Conservation (phyloP, 30 jellyfish, hydroid and myxozoan species). For the Turritopsis rubra region DNA sequence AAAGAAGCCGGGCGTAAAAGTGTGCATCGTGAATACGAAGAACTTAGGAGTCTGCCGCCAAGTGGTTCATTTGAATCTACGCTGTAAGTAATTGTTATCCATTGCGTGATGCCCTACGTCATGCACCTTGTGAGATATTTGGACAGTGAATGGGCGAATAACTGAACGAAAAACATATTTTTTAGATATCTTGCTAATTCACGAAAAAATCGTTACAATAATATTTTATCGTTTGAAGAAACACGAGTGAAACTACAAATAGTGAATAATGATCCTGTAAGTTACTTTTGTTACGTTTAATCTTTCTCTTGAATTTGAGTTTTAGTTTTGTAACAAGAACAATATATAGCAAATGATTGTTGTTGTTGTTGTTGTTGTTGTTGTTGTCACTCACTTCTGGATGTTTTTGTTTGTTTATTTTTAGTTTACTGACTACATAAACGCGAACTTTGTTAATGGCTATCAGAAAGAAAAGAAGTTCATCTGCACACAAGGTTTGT, state of each 20-base stretch:
- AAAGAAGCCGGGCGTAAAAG: conserved; percentile 50
- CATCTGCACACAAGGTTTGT: conserved; percentile 84
- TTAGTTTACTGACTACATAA: conserved; percentile 83
- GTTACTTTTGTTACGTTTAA: background rate
- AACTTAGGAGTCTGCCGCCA: conserved; percentile 59
- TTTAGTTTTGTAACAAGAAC: too few relatives aligned
- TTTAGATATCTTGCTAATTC: conserved; percentile 38
- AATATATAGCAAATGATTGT: too few relatives aligned
- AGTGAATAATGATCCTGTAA: conserved; percentile 57
- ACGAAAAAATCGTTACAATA: conserved; percentile 49
- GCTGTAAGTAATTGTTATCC: conserved; percentile 27
- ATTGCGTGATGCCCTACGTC: too few relatives aligned
- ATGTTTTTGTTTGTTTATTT: conserved; percentile 22
- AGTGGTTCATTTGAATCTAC: conserved; percentile 49
- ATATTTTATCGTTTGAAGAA: conserved; percentile 53
- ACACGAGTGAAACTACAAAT: conserved; percentile 43
- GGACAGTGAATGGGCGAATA: too few relatives aligned
- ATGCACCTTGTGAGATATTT: too few relatives aligned
- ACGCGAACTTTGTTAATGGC: conserved; percentile 75
- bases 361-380: background rate
- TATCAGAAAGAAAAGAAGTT: conserved; percentile 29
- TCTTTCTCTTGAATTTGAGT: background rate
- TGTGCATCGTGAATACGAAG: conserved; percentile 55
- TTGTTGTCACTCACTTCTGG: background rate
- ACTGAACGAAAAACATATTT: background rate